Base-by-base conservation (phyloP, 2,888 invertebrate species). In the Harmothoe impar region DNA sequence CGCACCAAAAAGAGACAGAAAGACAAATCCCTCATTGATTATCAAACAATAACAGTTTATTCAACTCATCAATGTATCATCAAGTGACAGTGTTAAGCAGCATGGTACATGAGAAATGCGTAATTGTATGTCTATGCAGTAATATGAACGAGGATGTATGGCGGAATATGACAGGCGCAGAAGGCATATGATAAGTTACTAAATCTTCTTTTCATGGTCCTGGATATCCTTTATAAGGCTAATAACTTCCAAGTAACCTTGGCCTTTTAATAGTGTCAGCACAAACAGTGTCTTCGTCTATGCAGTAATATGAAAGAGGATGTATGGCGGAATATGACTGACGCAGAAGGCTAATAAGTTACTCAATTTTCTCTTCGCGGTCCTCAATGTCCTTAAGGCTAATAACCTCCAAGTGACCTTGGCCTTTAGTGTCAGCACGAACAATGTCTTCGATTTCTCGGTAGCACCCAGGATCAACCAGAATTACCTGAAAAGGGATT, bases 401-500 rank as follows among this genome's bases (percentile, higher is more conserved):
- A 0, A 99, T 96, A 89, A 99, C 97, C 96, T 99, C 99, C 94
- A 99, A 96, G 89, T 97, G 97, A n/a, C 98, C 98, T 93, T 97
- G 97, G 17, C 95, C 95, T 90, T 94, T 95, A 0, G 98, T 98
- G 94, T 98, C 98, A 56, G 97, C 97, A 93, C 97, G 97, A 0
- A 99, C 97, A 93, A 99, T 96, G 92, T 98, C 98, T 96, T 99
- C 99, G 51, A 99, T 97, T 93, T 97, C 97, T 94, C 98, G 97
- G 96, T 98, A 99, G 94, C 97, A 97, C 0, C 99, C 99, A 0
- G 99, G 99, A 96, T 99, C 99, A 92, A 98, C 98, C 20, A 98
- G 96, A 68, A 97, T 96, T 0, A 96, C 96, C 97, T 97, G 92
- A 51, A 94, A 77, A n/a, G 31, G 77, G 5, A 15, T 29, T 29